These are phyloP conservation scores for Chloromyia formosa DNA, from an alignment of 2,888 invertebrate species.

Conservation along the genomic window DNA sequence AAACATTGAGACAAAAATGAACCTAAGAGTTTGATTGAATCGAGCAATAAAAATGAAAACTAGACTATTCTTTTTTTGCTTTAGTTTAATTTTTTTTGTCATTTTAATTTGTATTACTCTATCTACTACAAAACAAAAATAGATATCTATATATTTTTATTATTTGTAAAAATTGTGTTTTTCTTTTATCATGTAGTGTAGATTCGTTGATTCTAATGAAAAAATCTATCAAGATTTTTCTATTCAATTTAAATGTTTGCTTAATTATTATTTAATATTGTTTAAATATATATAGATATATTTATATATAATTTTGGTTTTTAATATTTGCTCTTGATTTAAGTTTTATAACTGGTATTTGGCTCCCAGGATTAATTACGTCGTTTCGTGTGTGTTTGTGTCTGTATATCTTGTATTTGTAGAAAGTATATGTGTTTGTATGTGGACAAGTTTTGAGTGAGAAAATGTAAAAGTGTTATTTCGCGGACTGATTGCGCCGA, in stretches of 20 bases:
- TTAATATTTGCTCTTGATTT: too few species aligned
- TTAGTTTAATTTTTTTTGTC: too few species aligned
- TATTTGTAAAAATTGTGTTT: too few species aligned
- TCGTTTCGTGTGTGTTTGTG: too few species aligned
- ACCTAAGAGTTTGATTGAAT: too few species aligned
- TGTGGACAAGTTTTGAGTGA: too few species aligned
- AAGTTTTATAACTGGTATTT: neutral
- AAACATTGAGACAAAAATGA: too few species aligned
- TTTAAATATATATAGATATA: neutral
- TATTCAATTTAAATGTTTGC: neutral
- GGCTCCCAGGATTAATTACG: neutral
- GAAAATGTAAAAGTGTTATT: too few species aligned
- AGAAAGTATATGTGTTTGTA: too few species aligned
- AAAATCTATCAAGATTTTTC: neutral
- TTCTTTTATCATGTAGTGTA: neutral
- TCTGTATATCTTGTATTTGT: too few species aligned
- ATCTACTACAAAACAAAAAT: neutral
- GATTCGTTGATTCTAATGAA: conserved; percentile 7
- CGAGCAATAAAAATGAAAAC: neutral
- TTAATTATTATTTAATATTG: neutral
- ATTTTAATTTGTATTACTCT: neutral
- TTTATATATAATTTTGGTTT: too few species aligned
- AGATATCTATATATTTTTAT: neutral
- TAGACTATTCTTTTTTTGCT: neutral
- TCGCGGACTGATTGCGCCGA: too few species aligned